Conservation (phyloP, 2,797 vertebrate genomes). For the Zenarchopterus dispar region DNA sequence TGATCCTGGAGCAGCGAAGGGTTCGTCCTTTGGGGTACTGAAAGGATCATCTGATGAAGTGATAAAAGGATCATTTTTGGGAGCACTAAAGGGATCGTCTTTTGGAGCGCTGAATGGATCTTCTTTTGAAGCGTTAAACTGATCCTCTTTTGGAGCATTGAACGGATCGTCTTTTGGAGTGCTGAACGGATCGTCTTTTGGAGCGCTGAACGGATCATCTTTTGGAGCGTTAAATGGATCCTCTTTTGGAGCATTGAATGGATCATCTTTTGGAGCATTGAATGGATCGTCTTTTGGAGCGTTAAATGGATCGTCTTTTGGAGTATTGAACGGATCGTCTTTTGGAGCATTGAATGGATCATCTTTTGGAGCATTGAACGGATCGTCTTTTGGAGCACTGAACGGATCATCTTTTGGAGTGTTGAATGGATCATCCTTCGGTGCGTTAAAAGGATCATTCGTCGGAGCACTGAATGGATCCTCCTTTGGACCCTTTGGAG, state of each 20-base stretch:
- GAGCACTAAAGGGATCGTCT: conserved; percentile 32
- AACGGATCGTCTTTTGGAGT: conserved; percentile 38
- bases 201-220: conserved; percentile 35
- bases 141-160: conserved; percentile 26
- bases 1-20: conserved; percentile 15
- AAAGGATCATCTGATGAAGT: neutral
- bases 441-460: conserved; percentile 24
- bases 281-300: neutral
- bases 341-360: conserved; percentile 46
- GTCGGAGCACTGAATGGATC: conserved; percentile 22
- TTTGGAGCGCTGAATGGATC: conserved; percentile 30
- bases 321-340: conserved; percentile 38
- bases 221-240: conserved; percentile 17
- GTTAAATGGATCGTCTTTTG: conserved; percentile 27
- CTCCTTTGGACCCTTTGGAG: conserved; percentile 19
- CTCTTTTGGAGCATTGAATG: conserved; percentile 13
- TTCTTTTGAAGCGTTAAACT: conserved; percentile 31
- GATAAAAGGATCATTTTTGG: neutral
- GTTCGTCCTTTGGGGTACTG: conserved; percentile 12
- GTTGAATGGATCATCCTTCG: conserved; percentile 42
- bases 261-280: conserved; percentile 13
- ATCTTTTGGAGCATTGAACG: conserved; percentile 19
- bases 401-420: conserved; percentile 45
- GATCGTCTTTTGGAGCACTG: conserved; percentile 23
- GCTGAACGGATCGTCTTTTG: conserved; percentile 25